Evolutionary conservation across 2,797 vertebrate genomes (phyloP).

Genomic region (Poecilia velifera): DNA sequence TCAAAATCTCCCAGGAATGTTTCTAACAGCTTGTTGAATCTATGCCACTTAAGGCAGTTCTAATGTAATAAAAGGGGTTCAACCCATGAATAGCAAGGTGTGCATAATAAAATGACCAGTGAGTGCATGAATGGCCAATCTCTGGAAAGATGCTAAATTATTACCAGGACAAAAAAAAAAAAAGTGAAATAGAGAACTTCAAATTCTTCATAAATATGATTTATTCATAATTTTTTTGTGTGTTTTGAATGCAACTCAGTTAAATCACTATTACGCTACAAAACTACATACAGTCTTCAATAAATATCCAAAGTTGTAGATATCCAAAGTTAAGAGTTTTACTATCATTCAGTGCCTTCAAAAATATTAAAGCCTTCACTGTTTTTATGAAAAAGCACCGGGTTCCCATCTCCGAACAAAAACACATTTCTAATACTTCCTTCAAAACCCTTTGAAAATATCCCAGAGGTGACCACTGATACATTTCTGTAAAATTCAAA

Average conservation of each 20-base stretch:
- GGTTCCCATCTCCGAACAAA: constrained; percentile 84
- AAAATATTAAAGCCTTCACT: constrained; percentile 87
- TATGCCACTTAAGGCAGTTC: background rate
- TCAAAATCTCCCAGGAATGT: background rate
- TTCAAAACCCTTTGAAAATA: constrained; percentile 84
- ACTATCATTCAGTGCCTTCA: constrained; percentile 66
- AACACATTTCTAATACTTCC: constrained; percentile 85
- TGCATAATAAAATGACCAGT: background rate
- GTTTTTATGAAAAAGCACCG: constrained; percentile 74
- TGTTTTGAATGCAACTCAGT: background rate
- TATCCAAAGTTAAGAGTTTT: constrained; percentile 3
- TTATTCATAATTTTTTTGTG: background rate
- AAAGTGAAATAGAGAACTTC: background rate
- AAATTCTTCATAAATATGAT: background rate
- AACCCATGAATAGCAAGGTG: background rate
- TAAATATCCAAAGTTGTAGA: constrained; percentile 1
- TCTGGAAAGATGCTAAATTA: background rate
- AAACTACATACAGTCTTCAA: background rate
- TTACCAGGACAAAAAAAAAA: background rate
- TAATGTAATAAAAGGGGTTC: background rate
- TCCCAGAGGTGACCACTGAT: constrained; percentile 77
- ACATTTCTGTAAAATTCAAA: constrained; percentile 85
- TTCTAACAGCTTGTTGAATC: background rate
- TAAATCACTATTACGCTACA: background rate
- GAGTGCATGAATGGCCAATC: background rate